Percentiles rank a stretch among this genome's conserved stretches.
These are phyloP conservation scores for Rhabdornis inornatus DNA, from an alignment of 2,113 vertebrate species.

Conservation along the genomic window DNA sequence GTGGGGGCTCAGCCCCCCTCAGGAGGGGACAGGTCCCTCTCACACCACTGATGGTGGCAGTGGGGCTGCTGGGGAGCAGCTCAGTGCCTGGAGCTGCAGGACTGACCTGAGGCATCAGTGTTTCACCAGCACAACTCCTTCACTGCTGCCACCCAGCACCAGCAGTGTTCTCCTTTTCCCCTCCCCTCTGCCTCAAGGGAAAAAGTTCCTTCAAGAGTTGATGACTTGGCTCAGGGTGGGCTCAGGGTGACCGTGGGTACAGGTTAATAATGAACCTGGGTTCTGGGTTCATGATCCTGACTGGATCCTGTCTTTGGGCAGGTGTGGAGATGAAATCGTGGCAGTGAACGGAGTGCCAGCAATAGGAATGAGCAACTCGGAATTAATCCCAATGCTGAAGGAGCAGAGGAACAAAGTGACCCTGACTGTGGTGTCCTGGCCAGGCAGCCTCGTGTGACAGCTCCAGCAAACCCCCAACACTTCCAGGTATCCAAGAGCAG, in stretches of 20 bases:
- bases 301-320: conserved; percentile 16
- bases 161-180: neutral
- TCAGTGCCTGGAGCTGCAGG: neutral
- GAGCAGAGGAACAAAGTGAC: conserved; percentile 90
- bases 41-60: neutral
- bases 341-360: conserved; percentile 89
- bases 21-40: neutral
- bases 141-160: neutral
- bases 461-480: accelerated
- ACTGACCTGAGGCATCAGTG: accelerated
- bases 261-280: too few relatives aligned
- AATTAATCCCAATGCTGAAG: conserved; percentile 91
- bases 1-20: neutral
- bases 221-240: neutral
- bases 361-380: conserved; percentile 88
- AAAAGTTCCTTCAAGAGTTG: neutral
- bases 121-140: neutral
- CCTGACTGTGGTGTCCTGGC: conserved; percentile 91
- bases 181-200: neutral
- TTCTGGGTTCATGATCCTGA: neutral
- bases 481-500: neutral
- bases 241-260: too few relatives aligned
- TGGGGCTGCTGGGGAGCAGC: neutral
- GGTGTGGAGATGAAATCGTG: conserved; percentile 92
- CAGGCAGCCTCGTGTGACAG: conserved; percentile 82